phyloP scores from a whole-genome alignment of 2,888 invertebrate species.

The Spodoptera littoralis region DNA sequence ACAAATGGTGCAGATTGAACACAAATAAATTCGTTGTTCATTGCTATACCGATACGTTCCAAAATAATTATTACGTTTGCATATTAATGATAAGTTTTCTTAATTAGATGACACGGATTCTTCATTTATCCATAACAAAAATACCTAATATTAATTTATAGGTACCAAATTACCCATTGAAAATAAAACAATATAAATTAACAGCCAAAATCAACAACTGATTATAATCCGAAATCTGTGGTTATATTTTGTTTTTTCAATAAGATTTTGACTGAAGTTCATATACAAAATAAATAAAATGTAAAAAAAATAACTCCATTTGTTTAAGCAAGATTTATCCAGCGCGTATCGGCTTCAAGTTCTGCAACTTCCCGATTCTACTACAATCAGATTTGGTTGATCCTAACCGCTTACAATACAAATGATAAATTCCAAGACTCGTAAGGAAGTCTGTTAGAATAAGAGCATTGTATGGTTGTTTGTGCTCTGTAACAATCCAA shows the following conservation, averaged over 20 bases:
- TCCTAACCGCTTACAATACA: constrained; percentile 45
- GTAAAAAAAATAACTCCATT: too few relatives aligned
- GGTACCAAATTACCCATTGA: too few relatives aligned
- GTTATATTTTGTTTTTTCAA: too few relatives aligned
- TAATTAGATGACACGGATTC: not conserved
- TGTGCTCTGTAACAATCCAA: constrained; percentile 30
- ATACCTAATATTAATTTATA: constrained; percentile 1
- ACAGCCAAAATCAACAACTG: too few relatives aligned
- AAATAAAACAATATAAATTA: too few relatives aligned
- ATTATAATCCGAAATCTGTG: too few relatives aligned
- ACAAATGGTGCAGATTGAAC: constrained; percentile 15
- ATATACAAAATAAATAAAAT: too few relatives aligned
- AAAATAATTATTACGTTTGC: not conserved
- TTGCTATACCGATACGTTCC: not conserved
- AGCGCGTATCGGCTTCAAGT: constrained; percentile 20
- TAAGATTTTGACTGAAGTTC: too few relatives aligned
- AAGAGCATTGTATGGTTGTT: constrained; percentile 31
- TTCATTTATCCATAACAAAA: constrained; percentile 16
- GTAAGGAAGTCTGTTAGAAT: constrained; percentile 44
- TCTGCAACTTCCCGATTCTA: constrained; percentile 41
- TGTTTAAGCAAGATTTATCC: constrained; percentile 40
- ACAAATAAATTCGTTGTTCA: constrained; percentile 9
- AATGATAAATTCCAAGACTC: constrained; percentile 44
- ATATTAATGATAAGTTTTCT: constrained; percentile 6
- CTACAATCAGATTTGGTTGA: constrained; percentile 42